A percentile compares a stretch with the other conserved stretches of the same genome.
Conservation (phyloP, 2,113 vertebrate genomes). For the Setophaga kirtlandii region DNA sequence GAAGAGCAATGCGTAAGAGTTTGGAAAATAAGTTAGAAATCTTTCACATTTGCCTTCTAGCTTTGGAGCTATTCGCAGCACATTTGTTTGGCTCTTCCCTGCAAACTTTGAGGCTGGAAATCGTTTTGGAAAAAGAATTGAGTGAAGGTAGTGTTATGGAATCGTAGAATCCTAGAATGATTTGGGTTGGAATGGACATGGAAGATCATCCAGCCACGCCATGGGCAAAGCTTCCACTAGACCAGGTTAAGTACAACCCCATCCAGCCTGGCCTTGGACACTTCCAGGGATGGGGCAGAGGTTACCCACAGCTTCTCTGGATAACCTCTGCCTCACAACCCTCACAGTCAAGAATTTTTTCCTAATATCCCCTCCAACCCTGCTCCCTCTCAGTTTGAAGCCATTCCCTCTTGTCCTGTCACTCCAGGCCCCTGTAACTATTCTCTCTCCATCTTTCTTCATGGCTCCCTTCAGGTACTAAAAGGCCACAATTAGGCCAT, state of each 20-base stretch:
- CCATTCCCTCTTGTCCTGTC: neutral
- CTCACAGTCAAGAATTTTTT: neutral
- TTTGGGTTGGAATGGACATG: neutral
- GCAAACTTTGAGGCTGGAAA: neutral
- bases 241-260: neutral
- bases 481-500: neutral
- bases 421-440: neutral
- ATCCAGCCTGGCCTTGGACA: neutral
- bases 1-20: neutral
- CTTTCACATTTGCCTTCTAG: conserved; percentile 54
- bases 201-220: neutral
- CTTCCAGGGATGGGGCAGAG: neutral
- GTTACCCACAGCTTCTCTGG: neutral
- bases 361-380: neutral
- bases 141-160: neutral
- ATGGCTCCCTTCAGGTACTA: neutral
- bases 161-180: neutral
- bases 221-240: neutral
- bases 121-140: neutral
- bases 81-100: conserved; percentile 10
- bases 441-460: neutral
- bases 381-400: neutral
- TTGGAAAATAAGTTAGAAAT: conserved; percentile 44
- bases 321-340: neutral
- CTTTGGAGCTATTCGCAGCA: conserved; percentile 38